phyloP scores from a whole-genome alignment of 2,113 vertebrate species.

The Brienomyrus longianalis region DNA sequence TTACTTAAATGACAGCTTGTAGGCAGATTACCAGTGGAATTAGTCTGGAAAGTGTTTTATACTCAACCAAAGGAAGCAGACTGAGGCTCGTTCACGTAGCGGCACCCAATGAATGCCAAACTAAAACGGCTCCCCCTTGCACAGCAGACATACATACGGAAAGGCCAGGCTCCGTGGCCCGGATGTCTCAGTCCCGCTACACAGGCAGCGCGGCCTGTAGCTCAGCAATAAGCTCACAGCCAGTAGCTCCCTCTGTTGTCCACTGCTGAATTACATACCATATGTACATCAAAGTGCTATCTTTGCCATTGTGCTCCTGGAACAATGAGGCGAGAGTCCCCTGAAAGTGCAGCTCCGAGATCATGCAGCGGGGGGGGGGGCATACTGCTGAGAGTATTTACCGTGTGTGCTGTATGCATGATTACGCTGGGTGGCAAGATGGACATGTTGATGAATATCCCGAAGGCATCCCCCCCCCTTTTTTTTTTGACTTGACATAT shows the following conservation, averaged over 20 bases:
- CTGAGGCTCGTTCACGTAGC: not conserved
- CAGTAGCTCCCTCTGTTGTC: constrained; percentile 81
- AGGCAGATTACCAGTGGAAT: not conserved
- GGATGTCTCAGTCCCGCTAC: not conserved
- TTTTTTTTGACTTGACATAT: not conserved
- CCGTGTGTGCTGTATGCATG: not conserved
- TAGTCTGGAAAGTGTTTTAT: not conserved
- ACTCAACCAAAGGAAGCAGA: not conserved
- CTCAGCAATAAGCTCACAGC: constrained; percentile 62
- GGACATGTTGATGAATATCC: not conserved
- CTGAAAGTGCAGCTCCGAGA: not conserved
- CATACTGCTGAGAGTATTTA: not conserved
- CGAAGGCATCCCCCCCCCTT: not conserved
- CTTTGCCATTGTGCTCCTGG: not conserved
- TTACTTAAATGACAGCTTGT: not conserved
- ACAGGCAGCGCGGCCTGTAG: not conserved
- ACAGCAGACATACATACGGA: not conserved
- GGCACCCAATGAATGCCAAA: not conserved
- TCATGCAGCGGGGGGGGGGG: too few species aligned
- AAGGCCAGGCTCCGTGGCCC: not conserved
- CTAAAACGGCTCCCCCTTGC: not conserved
- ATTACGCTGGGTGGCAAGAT: not conserved
- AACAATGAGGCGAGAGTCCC: not conserved
- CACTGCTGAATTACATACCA: constrained; percentile 58
- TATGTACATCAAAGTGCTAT: constrained; percentile 15